Base-by-base conservation (phyloP, 2,797 vertebrate genomes). In the Schizopygopsis pylzovi region DNA sequence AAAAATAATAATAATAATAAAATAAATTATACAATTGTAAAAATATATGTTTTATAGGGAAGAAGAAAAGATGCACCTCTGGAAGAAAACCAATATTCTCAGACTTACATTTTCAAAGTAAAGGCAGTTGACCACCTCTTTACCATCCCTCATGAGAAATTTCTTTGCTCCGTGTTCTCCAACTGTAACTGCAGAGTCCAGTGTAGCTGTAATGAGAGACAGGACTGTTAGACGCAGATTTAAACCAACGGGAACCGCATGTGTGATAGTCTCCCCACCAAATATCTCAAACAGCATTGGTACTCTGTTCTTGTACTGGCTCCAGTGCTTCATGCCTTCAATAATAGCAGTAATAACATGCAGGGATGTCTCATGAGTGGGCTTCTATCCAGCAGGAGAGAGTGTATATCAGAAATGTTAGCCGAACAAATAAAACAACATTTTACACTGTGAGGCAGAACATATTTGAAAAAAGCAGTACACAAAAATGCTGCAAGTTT, bases 91-190 rank as follows among this genome's bases (percentile, higher is more conserved):
- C 18, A n/a, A n/a, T 49, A 37, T 39, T 37, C 2, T 43, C 43
- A 67, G 63, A 96, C 97, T 97, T 90, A 99, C 98, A 65, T 96
- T 98, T 96, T 99, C 98, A 88, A 97, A 99, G 93, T 97, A 99
- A 49, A 98, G 91, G 72, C 97, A 99, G 43, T 95, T 94, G 88
- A 98, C 91, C 3, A 88, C 94, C 77, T 96, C 93, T 90, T 96
- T 97, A 16, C 96, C 96, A 20, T 99, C 96, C 92, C 97, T 96
- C 93, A 99, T 80, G 89, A 98, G 96, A 92, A 99, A 99, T 90
- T 90, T 96, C 94, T 99, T 99, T 75, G 97, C 96, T 90, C 96
- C 94, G 0, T 96, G 91, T 12, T 88, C 91, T 73, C 97, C 97
- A 82, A 95, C 39, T 22, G 97, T 97, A 85, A 99, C 97, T 0